Base-by-base conservation (phyloP, 2,797 vertebrate species). In the Pelochelys cantorii region DNA sequence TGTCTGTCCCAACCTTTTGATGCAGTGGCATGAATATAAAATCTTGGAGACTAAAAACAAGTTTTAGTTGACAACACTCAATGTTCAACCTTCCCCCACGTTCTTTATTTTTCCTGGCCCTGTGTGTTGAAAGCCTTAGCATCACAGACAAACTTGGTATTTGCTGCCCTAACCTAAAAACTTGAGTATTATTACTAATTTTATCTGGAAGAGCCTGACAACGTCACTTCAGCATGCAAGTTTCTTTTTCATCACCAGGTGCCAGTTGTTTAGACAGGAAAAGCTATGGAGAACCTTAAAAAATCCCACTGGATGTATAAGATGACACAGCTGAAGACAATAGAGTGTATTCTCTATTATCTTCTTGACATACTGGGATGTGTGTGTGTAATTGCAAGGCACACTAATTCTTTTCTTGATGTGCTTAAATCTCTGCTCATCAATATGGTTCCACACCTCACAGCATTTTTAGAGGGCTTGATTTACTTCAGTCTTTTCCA, bases 1-100 rank as follows among this genome's bases (percentile, higher is more conserved):
- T 97, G 93, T 95, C 86, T 83, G 92, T 95, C 94, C 22, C 0
- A 97, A 95, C 95, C 96, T 97, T 98, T 96, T 96, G 94, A 97
- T 97, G 93, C 86, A 96, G 93, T 93, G 85, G 71, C 88, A 95
- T 88, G 94, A 96, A 97, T 98, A 97, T 96, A 79, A 97, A 96
- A 95, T 93, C 92, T 56, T 53, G 57, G 79, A 91, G 88, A 89
- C 94, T 86, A 94, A 93, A 83, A 89, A 89, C 37, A 11, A 87
- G 83, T 94, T 96, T 95, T 89, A 92, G 81, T 74, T 93, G 59
- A 53, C 89, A 86, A 81, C 11, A 83, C 14, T 18, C 15, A 68
- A 27, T 34, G 11, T 23, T 85, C 56, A 93, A 13, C 4, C 55
- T 6, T 93, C 87, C 25, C 5, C 83, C 23, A 34, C 79, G 85